Conservation (phyloP, 2,113 vertebrate genomes). For the Alouatta palliata region DNA sequence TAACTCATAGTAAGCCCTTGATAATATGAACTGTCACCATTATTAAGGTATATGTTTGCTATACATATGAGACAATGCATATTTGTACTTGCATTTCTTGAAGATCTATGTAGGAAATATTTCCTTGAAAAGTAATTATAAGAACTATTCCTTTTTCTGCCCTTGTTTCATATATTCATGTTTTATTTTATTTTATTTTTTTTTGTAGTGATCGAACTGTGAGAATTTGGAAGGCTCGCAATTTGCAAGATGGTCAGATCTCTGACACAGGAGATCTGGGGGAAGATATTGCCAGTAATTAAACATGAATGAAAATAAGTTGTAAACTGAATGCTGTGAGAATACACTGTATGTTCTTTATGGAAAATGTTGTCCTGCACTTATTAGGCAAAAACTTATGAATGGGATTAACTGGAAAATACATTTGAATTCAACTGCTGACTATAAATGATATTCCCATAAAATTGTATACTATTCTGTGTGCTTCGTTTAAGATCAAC, state of each 20-base stretch:
- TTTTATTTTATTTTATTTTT: slow-evolving; percentile 68
- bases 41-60: neutral
- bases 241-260: slow-evolving; percentile 89
- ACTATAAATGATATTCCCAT: slow-evolving; percentile 71
- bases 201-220: slow-evolving; percentile 94
- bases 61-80: neutral
- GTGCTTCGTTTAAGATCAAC: slow-evolving; percentile 69
- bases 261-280: slow-evolving; percentile 85
- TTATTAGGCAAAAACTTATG: slow-evolving; percentile 75
- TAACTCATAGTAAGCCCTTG: neutral
- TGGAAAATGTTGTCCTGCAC: slow-evolving; percentile 75
- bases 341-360: slow-evolving; percentile 65
- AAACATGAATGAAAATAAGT: slow-evolving; percentile 66
- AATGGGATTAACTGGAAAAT: slow-evolving; percentile 78
- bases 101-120: slow-evolving; percentile 7
- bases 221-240: slow-evolving; percentile 95
- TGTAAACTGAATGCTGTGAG: slow-evolving; percentile 64
- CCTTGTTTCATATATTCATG: slow-evolving; percentile 16
- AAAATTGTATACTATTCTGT: slow-evolving; percentile 77
- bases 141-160: neutral
- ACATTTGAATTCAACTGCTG: slow-evolving; percentile 66
- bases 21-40: slow-evolving; percentile 14
- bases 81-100: neutral
- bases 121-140: slow-evolving; percentile 7
- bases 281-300: slow-evolving; percentile 91